These are phyloP conservation scores for Tachina fera DNA, from an alignment of 2,888 invertebrate species.

Conservation along the genomic window DNA sequence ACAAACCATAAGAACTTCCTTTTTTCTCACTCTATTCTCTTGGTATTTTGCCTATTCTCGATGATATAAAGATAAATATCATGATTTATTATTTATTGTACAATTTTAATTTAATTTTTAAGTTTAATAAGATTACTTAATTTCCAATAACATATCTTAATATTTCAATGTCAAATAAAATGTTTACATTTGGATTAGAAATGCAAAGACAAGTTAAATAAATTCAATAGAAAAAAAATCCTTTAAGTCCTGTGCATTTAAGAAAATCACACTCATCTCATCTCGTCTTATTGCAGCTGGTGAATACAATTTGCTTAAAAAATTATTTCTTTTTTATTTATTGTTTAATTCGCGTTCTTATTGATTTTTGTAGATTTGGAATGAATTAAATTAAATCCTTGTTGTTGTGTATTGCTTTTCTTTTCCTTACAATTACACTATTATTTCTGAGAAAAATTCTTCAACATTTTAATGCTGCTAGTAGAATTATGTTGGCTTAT, in stretches of 20 bases:
- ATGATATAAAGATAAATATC: no score
- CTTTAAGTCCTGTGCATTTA: constrained; percentile 12
- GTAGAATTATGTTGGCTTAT: constrained; percentile 2
- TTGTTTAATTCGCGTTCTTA: not conserved
- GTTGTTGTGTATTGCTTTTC: not conserved
- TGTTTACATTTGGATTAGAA: not conserved
- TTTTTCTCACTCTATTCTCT: no score
- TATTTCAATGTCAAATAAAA: not conserved
- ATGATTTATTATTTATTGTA: no score
- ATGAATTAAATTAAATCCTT: constrained; percentile 28
- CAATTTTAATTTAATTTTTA: no score
- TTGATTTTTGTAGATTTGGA: constrained; percentile 22
- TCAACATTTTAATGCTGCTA: constrained; percentile 14
- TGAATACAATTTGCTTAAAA: constrained; percentile 28
- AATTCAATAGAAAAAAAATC: not conserved
- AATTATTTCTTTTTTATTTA: not conserved
- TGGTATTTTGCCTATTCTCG: no score
- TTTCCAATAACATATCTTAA: not conserved
- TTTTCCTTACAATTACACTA: not conserved
- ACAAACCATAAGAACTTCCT: no score
- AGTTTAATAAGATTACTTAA: no score
- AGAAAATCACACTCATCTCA: not conserved
- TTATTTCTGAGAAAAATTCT: not conserved
- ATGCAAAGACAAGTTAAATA: not conserved
- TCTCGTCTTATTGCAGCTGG: not conserved